These are phyloP conservation scores for Sinodicranocentrus sp. DNA, from an alignment of 2,888 invertebrate genomes.

Conservation along the genomic window DNA sequence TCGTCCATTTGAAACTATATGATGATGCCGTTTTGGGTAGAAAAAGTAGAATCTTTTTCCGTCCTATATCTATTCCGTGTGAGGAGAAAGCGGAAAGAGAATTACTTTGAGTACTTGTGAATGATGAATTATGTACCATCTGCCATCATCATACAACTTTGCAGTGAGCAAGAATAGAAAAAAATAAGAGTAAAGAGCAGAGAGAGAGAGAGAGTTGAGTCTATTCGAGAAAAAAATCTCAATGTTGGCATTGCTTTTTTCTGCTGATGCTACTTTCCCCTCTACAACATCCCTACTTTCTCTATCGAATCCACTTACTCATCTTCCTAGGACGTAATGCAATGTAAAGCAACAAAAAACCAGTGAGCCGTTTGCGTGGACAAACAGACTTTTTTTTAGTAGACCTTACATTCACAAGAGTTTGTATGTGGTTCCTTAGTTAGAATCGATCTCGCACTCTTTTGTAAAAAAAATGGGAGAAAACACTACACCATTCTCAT, in stretches of 20 bases:
- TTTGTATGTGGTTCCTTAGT: neutral
- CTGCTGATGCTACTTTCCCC: conserved; percentile 25
- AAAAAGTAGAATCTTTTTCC: conserved; percentile 7
- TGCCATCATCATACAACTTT: conserved; percentile 60
- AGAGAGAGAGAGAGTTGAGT: neutral
- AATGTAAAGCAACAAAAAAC: conserved; percentile 18
- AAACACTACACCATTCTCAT: conserved; percentile 3
- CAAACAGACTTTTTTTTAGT: conserved; percentile 18
- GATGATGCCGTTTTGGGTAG: too few species aligned
- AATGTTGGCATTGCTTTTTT: conserved; percentile 37
- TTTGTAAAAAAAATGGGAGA: neutral
- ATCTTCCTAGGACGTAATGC: conserved; percentile 17
- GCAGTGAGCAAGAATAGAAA: neutral
- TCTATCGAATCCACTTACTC: conserved; percentile 30
- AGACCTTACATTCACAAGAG: neutral
- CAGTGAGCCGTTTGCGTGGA: conserved; percentile 27
- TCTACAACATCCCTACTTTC: conserved; percentile 3
- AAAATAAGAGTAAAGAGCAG: conserved; percentile 12
- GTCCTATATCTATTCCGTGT: too few species aligned
- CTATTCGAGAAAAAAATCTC: conserved; percentile 11
- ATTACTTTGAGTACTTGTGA: conserved; percentile 58
- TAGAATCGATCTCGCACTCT: conserved; percentile 21
- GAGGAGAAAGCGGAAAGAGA: conserved; percentile 38
- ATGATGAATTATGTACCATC: conserved; percentile 65
- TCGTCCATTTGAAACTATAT: too few species aligned